Percentiles rank a stretch among this genome's conserved stretches.
phyloP scores from a whole-genome alignment of 2,888 invertebrate genomes.

The Pammene fasciana region DNA sequence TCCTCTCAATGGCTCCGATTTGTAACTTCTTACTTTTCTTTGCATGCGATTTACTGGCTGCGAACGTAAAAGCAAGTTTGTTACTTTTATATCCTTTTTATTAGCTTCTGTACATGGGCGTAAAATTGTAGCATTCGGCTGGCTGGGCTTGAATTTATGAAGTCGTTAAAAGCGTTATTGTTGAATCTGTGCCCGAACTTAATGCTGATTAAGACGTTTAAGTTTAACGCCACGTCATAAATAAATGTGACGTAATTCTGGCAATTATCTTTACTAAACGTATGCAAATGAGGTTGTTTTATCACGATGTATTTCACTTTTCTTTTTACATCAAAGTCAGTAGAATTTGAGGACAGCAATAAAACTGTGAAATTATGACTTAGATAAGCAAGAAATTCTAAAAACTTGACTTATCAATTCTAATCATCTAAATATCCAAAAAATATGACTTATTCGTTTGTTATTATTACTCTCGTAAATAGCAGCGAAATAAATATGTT shows the following conservation, averaged over 20 bases:
- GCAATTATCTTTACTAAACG: conserved; percentile 6
- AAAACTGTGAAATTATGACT: too few relatives aligned
- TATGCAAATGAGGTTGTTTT: conserved; percentile 14
- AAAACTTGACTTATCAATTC: too few relatives aligned
- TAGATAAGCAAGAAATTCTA: too few relatives aligned
- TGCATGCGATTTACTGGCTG: neutral
- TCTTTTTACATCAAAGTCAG: neutral
- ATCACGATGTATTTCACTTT: neutral
- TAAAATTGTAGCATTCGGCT: conserved; percentile 23
- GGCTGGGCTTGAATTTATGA: conserved; percentile 21
- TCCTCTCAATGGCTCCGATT: neutral
- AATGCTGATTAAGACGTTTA: conserved; percentile 29
- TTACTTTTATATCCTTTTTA: conserved; percentile 25
- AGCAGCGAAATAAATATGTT: too few relatives aligned
- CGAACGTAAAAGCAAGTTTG: conserved; percentile 5
- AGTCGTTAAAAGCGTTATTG: conserved; percentile 25
- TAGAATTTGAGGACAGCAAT: too few relatives aligned
- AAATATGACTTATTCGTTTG: too few relatives aligned
- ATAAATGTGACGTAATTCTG: neutral
- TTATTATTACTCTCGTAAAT: too few relatives aligned
- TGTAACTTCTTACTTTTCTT: conserved; percentile 1
- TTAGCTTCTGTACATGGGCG: conserved; percentile 27
- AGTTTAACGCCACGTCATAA: conserved; percentile 11
- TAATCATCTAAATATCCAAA: too few relatives aligned
- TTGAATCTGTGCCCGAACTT: conserved; percentile 18